Base-by-base conservation (phyloP, 2,797 vertebrate species). In the Pangasius mekongensis region DNA sequence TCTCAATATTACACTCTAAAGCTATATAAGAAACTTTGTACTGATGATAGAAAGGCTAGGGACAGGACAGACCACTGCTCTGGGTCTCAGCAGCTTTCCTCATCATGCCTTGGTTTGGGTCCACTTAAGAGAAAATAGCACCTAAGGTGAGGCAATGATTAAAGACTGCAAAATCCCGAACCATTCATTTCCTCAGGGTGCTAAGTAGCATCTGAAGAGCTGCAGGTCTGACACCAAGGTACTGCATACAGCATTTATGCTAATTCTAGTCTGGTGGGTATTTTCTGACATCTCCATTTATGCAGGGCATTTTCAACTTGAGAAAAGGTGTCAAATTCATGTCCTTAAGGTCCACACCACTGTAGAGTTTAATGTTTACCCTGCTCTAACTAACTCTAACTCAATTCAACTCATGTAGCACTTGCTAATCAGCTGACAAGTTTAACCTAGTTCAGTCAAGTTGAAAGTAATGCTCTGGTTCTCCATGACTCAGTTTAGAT, bases 361-460 rank as follows among this genome's bases (percentile, higher is more conserved):
- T 58, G 54, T 80, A 22, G 30, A 22, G 52, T 80, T 80, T 80
- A 80, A 33, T 47, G 78, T 82, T n/a, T 62, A 66, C 39, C 8
- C 3, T 33, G 3, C n/a, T 43, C 69, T 27, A 60, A n/a, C 22
- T 56, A 69, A 43, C 24, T 62, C 22, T 56, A 69, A 43, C 24
- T 62, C 11, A 39, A 85, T 58, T 58, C 30, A 39, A n/a, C 11
- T 43, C 80, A 47, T 64, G n/a, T 52, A 69, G 30, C 49, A n/a
- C 56, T 86, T 77, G 56, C 10, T 47, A 76, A 76, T 76, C 33
- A 76, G 27, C 54, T 47, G 71, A 47, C 56, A 49, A 86, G 58
- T 86, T 77, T 62, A 64, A 77, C 77, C 56, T 62, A 47, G 27
- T 76, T 76, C 69, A 58, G 0, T 47, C 56, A 77, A 62, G 56